Conservation (phyloP, 37 sponge, comb jelly and placozoan genomes). For the Halisarca cf. caerulea region DNA sequence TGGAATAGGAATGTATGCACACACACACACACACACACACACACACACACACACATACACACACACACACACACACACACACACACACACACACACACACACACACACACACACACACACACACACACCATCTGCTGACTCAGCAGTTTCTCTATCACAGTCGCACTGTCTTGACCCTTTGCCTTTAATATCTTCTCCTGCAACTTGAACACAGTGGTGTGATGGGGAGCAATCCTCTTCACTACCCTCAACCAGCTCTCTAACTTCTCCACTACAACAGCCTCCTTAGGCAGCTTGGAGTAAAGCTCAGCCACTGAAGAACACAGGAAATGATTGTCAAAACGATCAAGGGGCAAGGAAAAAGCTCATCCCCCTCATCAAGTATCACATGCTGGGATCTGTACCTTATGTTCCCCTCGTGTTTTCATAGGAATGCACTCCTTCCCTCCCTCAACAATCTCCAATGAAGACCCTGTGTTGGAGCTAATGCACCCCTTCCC, state of each 20-base stretch:
- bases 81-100: neutral
- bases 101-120: neutral
- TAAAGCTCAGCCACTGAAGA: conserved; percentile 55
- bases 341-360: too few species aligned
- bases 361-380: too few species aligned
- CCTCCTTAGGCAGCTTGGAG: conserved; percentile 17
- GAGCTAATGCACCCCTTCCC: too few species aligned
- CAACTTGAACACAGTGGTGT: neutral
- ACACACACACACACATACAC: neutral
- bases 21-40: neutral
- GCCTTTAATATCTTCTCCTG: conserved; percentile 14
- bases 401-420: too few species aligned
- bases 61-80: neutral
- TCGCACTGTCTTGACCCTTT: neutral
- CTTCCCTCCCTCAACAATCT: too few species aligned
- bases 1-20: neutral
- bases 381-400: too few species aligned
- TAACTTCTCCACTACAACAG: conserved; percentile 17
- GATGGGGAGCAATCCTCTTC: neutral
- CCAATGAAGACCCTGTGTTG: too few species aligned
- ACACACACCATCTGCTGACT: neutral
- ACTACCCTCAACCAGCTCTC: conserved; percentile 10
- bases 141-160: neutral
- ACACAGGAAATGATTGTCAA: neutral
- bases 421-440: too few species aligned